These are phyloP conservation scores for Rhinogobius similis DNA, from an alignment of 2,113 vertebrate genomes.

Conservation along the genomic window DNA sequence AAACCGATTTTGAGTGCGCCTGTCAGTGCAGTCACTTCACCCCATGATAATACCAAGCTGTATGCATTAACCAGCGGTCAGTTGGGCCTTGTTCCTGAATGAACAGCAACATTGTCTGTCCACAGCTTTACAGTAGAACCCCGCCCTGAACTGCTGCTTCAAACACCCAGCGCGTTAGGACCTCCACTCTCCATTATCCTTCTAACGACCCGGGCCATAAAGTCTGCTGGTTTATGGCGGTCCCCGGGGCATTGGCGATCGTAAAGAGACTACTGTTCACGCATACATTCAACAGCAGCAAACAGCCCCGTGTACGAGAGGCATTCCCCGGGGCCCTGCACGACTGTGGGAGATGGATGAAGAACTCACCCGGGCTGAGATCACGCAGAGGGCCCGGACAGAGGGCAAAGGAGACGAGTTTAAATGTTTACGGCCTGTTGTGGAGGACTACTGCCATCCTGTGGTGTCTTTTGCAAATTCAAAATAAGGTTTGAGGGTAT, in stretches of 20 bases:
- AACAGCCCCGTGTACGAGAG: not conserved
- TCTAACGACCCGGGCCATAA: not conserved
- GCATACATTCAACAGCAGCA: not conserved
- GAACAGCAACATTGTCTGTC: not conserved
- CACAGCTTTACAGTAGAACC: not conserved
- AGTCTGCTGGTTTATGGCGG: not conserved
- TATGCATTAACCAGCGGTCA: too few species aligned
- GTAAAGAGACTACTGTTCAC: not conserved
- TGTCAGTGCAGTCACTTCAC: too few species aligned
- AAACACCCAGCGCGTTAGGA: not conserved
- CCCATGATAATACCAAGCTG: not conserved
- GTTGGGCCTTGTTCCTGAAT: not conserved
- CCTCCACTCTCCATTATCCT: not conserved
- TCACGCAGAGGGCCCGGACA: not conserved
- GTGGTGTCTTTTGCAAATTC: not conserved
- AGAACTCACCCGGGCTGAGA: not conserved
- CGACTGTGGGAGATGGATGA: not conserved
- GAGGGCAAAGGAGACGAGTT: not conserved
- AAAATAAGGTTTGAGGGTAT: too few species aligned
- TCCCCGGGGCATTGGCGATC: not conserved
- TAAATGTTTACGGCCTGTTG: not conserved
- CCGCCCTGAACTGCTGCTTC: not conserved
- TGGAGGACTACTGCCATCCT: not conserved
- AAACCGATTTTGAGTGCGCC: too few species aligned
- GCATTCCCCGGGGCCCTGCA: not conserved